Conservation (phyloP, 2,113 vertebrate genomes). For the Pleuronectes platessa region DNA sequence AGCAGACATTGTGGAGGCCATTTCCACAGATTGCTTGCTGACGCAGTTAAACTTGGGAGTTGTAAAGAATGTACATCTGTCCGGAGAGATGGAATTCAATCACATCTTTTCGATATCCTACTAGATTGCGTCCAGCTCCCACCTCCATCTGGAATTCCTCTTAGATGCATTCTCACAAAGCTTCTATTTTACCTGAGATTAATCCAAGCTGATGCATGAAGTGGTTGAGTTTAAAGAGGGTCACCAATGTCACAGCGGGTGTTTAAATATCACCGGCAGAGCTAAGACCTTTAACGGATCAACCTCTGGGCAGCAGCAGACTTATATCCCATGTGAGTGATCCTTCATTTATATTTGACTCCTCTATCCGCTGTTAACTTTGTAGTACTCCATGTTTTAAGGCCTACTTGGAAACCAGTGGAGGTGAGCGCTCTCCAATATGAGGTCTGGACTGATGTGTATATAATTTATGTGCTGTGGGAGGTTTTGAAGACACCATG, state of each 20-base stretch:
- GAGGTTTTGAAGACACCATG: background rate
- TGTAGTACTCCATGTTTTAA: slow-evolving; percentile 2
- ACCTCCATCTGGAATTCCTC: background rate
- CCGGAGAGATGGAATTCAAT: background rate
- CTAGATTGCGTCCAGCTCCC: background rate
- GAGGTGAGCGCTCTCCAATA: background rate
- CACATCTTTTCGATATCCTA: background rate
- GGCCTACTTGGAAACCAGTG: background rate
- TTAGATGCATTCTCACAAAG: background rate
- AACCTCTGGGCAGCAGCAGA: background rate
- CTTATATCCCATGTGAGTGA: background rate
- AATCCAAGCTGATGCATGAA: background rate
- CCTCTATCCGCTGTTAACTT: slow-evolving; percentile 11
- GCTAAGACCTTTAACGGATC: background rate
- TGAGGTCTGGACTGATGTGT: slow-evolving; percentile 4
- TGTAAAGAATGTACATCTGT: background rate
- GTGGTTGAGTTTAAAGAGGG: background rate
- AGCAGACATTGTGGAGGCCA: background rate
- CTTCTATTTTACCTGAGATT: background rate
- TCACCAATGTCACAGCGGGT: background rate
- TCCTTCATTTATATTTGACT: slow-evolving; percentile 17
- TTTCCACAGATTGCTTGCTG: background rate
- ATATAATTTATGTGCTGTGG: slow-evolving; percentile 25
- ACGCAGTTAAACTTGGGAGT: background rate
- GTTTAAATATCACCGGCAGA: background rate